phyloP scores from a whole-genome alignment of 2,888 invertebrate species.

The Pristionchus japonicus region DNA sequence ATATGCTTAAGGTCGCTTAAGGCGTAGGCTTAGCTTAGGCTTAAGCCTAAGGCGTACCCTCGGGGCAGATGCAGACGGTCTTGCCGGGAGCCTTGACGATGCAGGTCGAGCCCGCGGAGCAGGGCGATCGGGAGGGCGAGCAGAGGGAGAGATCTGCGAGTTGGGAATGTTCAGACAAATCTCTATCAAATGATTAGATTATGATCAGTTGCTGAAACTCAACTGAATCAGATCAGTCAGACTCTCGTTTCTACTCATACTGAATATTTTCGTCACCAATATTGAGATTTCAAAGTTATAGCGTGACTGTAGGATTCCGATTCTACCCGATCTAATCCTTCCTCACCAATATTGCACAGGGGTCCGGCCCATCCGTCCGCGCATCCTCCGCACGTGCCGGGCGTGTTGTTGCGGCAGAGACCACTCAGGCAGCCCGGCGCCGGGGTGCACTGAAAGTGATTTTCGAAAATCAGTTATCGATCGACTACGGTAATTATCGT shows the following conservation, averaged over 20 bases:
- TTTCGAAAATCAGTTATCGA: constrained; percentile 24
- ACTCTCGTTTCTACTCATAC: too few species aligned
- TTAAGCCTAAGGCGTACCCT: neutral
- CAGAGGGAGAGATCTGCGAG: constrained; percentile 23
- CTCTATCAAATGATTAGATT: too few species aligned
- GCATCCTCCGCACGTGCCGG: constrained; percentile 4
- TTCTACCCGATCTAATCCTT: too few species aligned
- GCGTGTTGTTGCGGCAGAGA: constrained; percentile 20
- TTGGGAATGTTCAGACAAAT: too few species aligned
- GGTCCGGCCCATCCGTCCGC: neutral
- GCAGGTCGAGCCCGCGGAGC: neutral
- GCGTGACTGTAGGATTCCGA: too few species aligned
- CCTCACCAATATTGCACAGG: constrained; percentile 33
- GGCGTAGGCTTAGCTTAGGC: neutral
- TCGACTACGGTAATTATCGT: constrained; percentile 48
- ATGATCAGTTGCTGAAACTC: neutral
- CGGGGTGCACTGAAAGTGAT: constrained; percentile 23
- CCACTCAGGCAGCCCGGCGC: neutral
- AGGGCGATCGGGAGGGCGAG: neutral
- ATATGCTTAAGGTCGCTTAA: too few species aligned
- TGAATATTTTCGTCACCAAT: too few species aligned
- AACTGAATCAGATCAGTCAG: neutral
- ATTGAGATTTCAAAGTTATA: too few species aligned
- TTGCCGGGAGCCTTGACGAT: neutral
- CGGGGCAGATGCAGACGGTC: neutral